phyloP scores from a whole-genome alignment of 2,113 vertebrate species.

The Gobiocypris rarus region DNA sequence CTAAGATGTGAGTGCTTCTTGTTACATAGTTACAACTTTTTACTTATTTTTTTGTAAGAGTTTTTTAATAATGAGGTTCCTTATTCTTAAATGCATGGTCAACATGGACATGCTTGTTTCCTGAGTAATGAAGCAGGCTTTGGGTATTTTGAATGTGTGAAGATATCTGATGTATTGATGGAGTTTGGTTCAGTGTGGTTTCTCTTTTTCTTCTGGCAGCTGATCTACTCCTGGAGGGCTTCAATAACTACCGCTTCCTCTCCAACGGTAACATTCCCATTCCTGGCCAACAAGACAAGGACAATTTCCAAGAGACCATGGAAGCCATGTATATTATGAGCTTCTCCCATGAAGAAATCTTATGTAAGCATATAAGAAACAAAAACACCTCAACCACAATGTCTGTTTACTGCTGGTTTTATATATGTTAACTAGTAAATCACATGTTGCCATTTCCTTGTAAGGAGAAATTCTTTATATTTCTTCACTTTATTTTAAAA shows the following conservation, averaged over 20 bases:
- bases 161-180: not conserved
- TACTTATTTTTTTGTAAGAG: not conserved
- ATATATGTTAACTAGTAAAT: not conserved
- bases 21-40: no score
- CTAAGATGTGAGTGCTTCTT: conserved; percentile 84
- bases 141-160: not conserved
- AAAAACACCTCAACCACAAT: not conserved
- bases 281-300: conserved; percentile 97
- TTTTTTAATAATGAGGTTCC: not conserved
- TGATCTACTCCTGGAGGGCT: conserved; percentile 87
- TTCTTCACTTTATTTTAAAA: no score
- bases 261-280: conserved; percentile 97
- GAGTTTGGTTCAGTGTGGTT: not conserved
- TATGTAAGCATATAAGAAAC: conserved; percentile 79
- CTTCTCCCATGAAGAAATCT: conserved; percentile 93
- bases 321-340: conserved; percentile 99
- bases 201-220: conserved; percentile 68
- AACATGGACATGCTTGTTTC: not conserved
- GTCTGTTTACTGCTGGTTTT: not conserved
- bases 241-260: conserved; percentile 93
- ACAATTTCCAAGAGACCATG: conserved; percentile 99
- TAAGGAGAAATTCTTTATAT: not conserved
- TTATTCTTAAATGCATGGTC: not conserved
- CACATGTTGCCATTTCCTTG: not conserved
- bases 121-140: not conserved